Conservation (phyloP, 2,113 vertebrate species). For the Guaruba guarouba region DNA sequence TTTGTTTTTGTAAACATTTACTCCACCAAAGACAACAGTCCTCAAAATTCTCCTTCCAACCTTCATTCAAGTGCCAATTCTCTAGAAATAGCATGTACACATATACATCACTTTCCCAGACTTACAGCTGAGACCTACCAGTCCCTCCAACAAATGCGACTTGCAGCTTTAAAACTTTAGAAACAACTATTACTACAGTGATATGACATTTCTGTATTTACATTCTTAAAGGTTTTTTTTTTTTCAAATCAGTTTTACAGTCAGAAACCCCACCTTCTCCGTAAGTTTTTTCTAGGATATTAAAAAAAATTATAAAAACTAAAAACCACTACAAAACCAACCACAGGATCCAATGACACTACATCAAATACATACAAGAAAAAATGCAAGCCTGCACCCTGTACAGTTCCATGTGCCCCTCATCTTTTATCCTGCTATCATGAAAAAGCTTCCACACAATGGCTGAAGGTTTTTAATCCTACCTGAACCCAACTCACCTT, state of each 20-base stretch:
- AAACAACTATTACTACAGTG: background rate
- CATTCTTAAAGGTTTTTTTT: background rate
- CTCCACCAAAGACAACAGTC: background rate
- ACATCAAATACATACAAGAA: background rate
- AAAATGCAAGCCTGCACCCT: background rate
- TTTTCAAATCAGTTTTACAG: background rate
- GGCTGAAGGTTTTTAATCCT: background rate
- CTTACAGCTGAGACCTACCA: background rate
- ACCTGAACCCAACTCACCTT: background rate
- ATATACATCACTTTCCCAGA: background rate
- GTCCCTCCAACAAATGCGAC: background rate
- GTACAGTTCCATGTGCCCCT: rapidly evolving
- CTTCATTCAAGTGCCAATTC: background rate
- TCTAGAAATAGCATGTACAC: background rate
- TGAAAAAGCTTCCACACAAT: background rate
- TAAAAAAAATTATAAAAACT: rapidly evolving
- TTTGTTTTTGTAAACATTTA: background rate
- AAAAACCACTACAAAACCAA: background rate
- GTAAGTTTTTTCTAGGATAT: background rate
- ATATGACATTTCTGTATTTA: background rate
- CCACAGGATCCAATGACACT: background rate
- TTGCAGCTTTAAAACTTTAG: background rate
- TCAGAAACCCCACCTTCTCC: background rate
- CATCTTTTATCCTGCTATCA: background rate
- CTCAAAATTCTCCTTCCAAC: background rate